Evolutionary conservation across 2,113 vertebrate genomes (phyloP), one percentile per base, ranked within the genome.

Genomic region (Corythoichthys haematopterus): DNA sequence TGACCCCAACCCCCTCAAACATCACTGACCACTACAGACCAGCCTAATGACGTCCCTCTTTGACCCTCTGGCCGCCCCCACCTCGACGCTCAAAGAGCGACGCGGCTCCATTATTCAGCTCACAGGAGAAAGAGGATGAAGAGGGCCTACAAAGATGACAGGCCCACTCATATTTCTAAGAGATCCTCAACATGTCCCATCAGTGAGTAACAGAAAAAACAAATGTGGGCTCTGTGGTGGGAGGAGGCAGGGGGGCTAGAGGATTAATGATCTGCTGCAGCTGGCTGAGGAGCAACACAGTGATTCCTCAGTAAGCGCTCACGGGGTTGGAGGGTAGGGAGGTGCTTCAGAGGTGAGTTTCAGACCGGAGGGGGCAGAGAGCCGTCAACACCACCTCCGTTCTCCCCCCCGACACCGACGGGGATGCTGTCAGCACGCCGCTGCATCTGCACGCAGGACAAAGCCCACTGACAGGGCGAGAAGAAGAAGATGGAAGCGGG

Each of bases 1-100:
- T 85, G 75, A 87, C 85, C 83, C 82, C 82, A 84, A 87, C 83
- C 86, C 87, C 80, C 74, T 82, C 74, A 75, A 70, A 88, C 85
- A 85, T 81, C 78, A 66, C 82, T 80, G 87, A 88, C 84, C 88
- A 88, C 80, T 60, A 62, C 84, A 82, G 86, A 84, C 86, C 74
- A 59, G 82, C 78, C 87, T 89, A 83, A 84, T 84, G 86, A 87
- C 48, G 80, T 83, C 82, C 85, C 88, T 80, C 75, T 40, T 77
- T 82, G 80, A 79, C 77, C 77, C 84, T 71, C 67, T 57, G 6
- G 45, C 33, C 33, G 9, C 45, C 58, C 20, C 57, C 60, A 50
- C 65, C 71, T 59, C 66, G 72, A 74, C 66, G 72, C 79, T 78
- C 76, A 85, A 81, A 88, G 69, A 80, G 72, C 75, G 75, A 75